These are phyloP conservation scores for Cryptus armator DNA, from an alignment of 2,888 invertebrate genomes.

Conservation along the genomic window DNA sequence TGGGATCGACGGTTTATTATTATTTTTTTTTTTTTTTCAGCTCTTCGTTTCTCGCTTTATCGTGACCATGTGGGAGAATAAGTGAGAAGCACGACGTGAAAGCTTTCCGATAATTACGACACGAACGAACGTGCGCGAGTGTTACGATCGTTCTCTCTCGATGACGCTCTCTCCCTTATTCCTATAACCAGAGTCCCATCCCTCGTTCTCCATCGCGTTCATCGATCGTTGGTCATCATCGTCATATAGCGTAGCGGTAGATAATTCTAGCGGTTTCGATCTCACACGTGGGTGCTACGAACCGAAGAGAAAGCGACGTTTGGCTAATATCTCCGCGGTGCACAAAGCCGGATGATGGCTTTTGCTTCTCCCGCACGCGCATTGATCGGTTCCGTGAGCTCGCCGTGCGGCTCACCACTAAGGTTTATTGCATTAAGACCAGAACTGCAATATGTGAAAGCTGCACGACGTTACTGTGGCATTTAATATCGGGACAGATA, in stretches of 20 bases:
- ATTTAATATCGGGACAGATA: background rate
- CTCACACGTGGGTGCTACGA: background rate
- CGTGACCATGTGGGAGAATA: background rate
- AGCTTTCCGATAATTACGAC: constrained; percentile 47
- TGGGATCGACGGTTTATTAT: background rate
- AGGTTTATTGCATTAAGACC: constrained; percentile 26
- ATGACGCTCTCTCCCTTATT: background rate
- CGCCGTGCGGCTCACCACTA: constrained; percentile 5
- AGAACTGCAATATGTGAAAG: background rate
- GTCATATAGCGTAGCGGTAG: background rate
- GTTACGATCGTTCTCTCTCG: constrained; percentile 16
- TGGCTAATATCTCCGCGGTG: constrained; percentile 4
- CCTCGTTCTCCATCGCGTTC: background rate
- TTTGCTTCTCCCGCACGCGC: constrained; percentile 19
- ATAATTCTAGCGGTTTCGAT: constrained; percentile 29
- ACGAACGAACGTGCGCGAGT: constrained; percentile 8
- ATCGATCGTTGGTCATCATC: constrained; percentile 31
- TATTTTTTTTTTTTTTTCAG: background rate
- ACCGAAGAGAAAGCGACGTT: constrained; percentile 5
- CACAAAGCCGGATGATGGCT: constrained; percentile 20
- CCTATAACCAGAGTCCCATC: background rate
- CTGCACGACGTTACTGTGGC: background rate
- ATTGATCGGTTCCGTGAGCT: background rate
- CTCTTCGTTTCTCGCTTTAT: constrained; percentile 13
- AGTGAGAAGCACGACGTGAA: constrained; percentile 25